Evolutionary conservation across 2,888 invertebrate species (phyloP), one percentile per base, ranked within the genome.

Genomic region (Drosophila eohydei): DNA sequence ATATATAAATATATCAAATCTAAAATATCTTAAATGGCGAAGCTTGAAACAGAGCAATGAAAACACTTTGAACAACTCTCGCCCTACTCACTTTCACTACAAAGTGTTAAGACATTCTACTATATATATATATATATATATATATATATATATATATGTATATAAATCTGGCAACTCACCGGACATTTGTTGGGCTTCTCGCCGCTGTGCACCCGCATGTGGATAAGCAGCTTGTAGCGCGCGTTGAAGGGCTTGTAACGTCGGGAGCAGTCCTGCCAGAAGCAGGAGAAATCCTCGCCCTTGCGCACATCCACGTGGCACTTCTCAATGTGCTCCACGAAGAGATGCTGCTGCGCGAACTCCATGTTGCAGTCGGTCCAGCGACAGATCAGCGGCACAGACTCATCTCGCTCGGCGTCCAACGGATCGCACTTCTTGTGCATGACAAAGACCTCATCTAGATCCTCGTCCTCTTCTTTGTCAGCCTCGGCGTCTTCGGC

Each of bases 171-270:
- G 0, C 4, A 73, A 95, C 97, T 96, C 94, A 99, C 99, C 93
- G 97, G 97, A 93, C 99, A 99, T 93, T 97, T 96, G 93, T 99
- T 98, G 0, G 99, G 99, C 92, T 99, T 99, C 91, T 99, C 99
- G 5, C 99, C 99, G 26, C 98, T 98, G 92, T 99, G 99, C 0
- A 99, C 97, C 16, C 99, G 94, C 98, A 99, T 91, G 60, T 91
- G 91, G 34, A 97, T 99, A 44, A 99, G 95, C 48, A 99, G 94
- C 93, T 99, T 99, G 94, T 99, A 99, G 78, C 99, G 95, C 0
- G 99, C 99, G 93, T 99, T 99, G 94, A 99, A 99, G 12, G 91
- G 98, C 64, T 98, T 95, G 16, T 96, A 95, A 76, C 96, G 95
- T 60, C 98, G 94, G 0, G 97, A 96, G 92, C 99, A 99, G n/a